Percentiles rank a stretch among this genome's conserved stretches.
phyloP scores from a whole-genome alignment of 2,888 invertebrate species.

The Gnatocerus cornutus region DNA sequence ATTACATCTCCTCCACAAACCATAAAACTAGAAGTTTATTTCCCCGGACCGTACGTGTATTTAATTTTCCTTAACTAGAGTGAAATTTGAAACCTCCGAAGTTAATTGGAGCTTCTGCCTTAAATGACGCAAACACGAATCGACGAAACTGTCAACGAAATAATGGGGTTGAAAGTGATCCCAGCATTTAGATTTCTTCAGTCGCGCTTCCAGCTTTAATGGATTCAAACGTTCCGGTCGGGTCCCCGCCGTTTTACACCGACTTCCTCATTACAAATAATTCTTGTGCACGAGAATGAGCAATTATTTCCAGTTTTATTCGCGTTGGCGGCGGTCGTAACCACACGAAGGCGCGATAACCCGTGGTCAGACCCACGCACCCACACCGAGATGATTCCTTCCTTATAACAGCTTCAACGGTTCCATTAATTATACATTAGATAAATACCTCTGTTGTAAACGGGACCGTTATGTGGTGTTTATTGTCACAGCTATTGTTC shows the following conservation, averaged over 20 bases:
- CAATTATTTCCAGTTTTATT: slow-evolving; percentile 58
- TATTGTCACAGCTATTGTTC: slow-evolving; percentile 38
- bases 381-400: slow-evolving; percentile 28
- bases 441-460: slow-evolving; percentile 22
- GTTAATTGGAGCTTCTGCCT: not conserved
- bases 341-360: slow-evolving; percentile 55
- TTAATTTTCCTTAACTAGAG: too few species aligned
- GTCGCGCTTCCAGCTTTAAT: slow-evolving; percentile 47
- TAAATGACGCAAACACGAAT: slow-evolving; percentile 20
- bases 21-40: too few species aligned
- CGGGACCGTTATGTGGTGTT: slow-evolving; percentile 30
- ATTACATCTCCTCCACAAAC: too few species aligned
- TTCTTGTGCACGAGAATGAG: slow-evolving; percentile 57
- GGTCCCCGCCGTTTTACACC: slow-evolving; percentile 55
- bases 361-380: slow-evolving; percentile 54
- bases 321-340: slow-evolving; percentile 54
- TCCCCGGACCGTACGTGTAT: too few species aligned
- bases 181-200: slow-evolving; percentile 42
- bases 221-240: slow-evolving; percentile 54
- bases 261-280: slow-evolving; percentile 61
- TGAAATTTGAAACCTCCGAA: too few species aligned
- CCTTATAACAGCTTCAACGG: slow-evolving; percentile 35
- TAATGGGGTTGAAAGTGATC: slow-evolving; percentile 4
- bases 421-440: slow-evolving; percentile 45
- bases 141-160: slow-evolving; percentile 14